phyloP scores from a whole-genome alignment of 2,888 invertebrate genomes.

The Heliconius charithonia region DNA sequence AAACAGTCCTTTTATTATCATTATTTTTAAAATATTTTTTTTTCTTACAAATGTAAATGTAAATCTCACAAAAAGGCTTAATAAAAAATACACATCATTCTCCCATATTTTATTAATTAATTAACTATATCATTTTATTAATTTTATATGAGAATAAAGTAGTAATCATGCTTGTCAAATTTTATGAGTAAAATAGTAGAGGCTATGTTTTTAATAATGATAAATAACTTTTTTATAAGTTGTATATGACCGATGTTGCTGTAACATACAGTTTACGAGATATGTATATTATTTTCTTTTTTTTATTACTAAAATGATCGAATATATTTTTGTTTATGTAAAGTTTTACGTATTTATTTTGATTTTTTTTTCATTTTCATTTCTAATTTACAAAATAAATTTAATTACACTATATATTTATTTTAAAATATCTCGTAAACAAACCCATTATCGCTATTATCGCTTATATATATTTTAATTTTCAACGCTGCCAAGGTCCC shows the following conservation, averaged over 20 bases:
- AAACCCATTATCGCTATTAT: conserved; percentile 53
- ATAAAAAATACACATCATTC: conserved; percentile 8
- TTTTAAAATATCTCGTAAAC: conserved; percentile 42
- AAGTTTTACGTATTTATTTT: neutral
- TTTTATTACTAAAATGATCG: neutral
- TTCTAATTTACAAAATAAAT: neutral
- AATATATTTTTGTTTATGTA: neutral
- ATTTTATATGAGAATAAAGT: neutral
- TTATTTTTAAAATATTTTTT: too few species aligned
- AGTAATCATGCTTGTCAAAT: conserved; percentile 28
- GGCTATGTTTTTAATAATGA: conserved; percentile 2
- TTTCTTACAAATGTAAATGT: neutral
- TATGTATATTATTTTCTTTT: neutral
- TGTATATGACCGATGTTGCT: conserved; percentile 29
- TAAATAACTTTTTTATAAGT: conserved; percentile 26
- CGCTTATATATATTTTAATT: conserved; percentile 74
- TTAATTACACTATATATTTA: neutral
- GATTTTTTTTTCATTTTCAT: neutral
- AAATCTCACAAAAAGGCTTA: conserved; percentile 13
- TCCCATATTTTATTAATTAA: neutral
- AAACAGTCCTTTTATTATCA: too few species aligned
- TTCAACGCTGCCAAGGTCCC: conserved; percentile 82
- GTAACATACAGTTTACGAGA: conserved; percentile 39
- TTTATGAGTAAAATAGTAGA: conserved; percentile 22
- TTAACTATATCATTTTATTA: neutral